Base-by-base conservation (phyloP, 2,888 invertebrate species). In the Caenorhabditis uteleia region DNA sequence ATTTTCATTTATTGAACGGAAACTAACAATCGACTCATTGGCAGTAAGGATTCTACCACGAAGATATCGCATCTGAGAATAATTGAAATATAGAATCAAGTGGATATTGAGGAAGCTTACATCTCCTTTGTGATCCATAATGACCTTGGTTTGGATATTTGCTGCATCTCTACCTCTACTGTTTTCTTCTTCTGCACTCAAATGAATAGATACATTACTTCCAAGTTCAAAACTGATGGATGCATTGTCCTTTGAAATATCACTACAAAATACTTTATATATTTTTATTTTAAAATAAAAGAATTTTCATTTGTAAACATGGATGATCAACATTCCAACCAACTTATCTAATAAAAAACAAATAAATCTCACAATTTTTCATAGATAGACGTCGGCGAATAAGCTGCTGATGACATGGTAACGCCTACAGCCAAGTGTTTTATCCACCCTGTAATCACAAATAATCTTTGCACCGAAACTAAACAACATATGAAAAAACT, bases 121-220 rank as follows among this genome's bases (percentile, higher is more conserved):
- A 33, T 79, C 75, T 65, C 74, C 74, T 45, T 76, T 78, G 68
- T 78, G 78, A 36, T 79, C 78, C 59, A 74, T 66, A 7, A 80
- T 56, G 38, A 57, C 46, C 48, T 70, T 69, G 2, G 77, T 74
- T 20, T 71, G 70, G 16, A 75, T 74, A 36, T 75, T 71, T 16
- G 73, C 69, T n/a, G 71, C 70, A 57, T 80, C 80, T 26, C 80
- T 72, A n/a, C 71, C 73, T 20, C 78, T 55, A 34, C 34, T 49
- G 23, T 56, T 54, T 14, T 68, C 70, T 3, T 49, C 58, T 40
- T 59, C 65, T 3, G 61, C 50, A 29, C 48, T 44, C 53, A 66
- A 18, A 18, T 57, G 60, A 18, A 79, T 46, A 18, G 70, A 60
- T 6, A 79, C 78, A 60, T 79, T 78, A 26, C 42, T 68, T n/a